These are phyloP conservation scores for Neuroscelio doddi DNA, from an alignment of 2,888 invertebrate genomes.

Conservation along the genomic window DNA sequence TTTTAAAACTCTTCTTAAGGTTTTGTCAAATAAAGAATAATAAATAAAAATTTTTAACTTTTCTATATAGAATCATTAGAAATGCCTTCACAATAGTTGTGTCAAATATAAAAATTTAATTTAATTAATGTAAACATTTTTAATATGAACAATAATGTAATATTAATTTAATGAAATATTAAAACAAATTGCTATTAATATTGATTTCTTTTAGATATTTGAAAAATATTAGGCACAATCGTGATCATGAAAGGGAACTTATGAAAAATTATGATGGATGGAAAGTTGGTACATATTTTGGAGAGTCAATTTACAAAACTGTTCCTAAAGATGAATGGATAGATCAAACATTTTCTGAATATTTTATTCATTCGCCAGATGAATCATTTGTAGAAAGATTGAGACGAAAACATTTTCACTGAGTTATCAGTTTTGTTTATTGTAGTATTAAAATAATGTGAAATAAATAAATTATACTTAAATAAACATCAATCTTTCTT, in stretches of 20 bases:
- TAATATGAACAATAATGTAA: too few relatives aligned
- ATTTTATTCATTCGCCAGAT: slow-evolving; percentile 24
- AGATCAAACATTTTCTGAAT: slow-evolving; percentile 37
- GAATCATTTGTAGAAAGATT: neutral
- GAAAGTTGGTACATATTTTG: slow-evolving; percentile 92
- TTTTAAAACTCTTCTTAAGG: too few relatives aligned
- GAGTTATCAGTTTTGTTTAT: too few relatives aligned
- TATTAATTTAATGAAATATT: too few relatives aligned
- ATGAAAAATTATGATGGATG: slow-evolving; percentile 94
- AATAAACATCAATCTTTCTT: too few relatives aligned
- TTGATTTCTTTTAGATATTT: slow-evolving; percentile 73
- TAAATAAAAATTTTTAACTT: neutral
- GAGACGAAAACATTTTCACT: too few relatives aligned
- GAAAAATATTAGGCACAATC: slow-evolving; percentile 84
- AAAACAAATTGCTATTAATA: too few relatives aligned
- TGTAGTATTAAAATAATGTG: slow-evolving; percentile 3
- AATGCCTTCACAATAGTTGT: too few relatives aligned
- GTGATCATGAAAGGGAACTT: slow-evolving; percentile 87
- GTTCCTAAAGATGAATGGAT: slow-evolving; percentile 66
- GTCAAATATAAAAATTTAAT: too few relatives aligned
- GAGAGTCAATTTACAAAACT: slow-evolving; percentile 86
- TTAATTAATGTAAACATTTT: neutral
- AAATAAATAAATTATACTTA: neutral
- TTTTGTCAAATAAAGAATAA: too few relatives aligned
- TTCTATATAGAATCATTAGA: too few relatives aligned